Conservation (phyloP, 2,888 invertebrate genomes). For the Pemphredon lugubris region DNA sequence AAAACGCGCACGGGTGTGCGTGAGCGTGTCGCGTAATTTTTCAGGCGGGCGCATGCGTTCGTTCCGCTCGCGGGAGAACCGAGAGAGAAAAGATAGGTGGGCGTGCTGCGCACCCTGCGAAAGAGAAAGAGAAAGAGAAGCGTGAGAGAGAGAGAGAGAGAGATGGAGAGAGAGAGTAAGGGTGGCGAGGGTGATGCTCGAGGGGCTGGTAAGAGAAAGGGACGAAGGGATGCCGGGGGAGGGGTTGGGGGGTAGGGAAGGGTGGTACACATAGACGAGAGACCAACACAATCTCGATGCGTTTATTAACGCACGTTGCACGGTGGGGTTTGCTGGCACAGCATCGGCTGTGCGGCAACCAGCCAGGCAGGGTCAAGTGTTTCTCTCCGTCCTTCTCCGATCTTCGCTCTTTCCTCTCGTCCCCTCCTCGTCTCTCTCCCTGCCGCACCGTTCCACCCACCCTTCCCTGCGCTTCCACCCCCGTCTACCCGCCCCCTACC, state of each 20-base stretch:
- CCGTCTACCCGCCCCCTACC: conserved; percentile 15
- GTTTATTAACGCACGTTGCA: conserved; percentile 76
- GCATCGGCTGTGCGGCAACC: conserved; percentile 71
- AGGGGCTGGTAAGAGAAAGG: conserved; percentile 31
- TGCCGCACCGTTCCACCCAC: conserved; percentile 21
- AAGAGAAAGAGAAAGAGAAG: conserved; percentile 2
- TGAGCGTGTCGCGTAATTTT: conserved; percentile 10
- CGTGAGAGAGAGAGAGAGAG: background rate
- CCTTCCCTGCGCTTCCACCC: conserved; percentile 23
- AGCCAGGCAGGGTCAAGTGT: conserved; percentile 77
- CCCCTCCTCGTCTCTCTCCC: conserved; percentile 22
- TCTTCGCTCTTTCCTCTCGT: conserved; percentile 34
- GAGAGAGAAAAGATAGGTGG: conserved; percentile 25
- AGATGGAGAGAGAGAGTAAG: conserved; percentile 17
- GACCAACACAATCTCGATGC: conserved; percentile 61
- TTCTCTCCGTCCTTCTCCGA: conserved; percentile 51
- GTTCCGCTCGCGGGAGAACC: background rate
- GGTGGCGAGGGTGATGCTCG: conserved; percentile 16
- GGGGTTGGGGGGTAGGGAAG: conserved; percentile 11
- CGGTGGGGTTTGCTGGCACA: conserved; percentile 73
- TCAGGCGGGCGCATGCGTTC: conserved; percentile 37
- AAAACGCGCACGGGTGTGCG: conserved; percentile 7
- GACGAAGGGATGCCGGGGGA: background rate
- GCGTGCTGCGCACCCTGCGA: conserved; percentile 32
- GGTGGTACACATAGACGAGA: conserved; percentile 45